Percentiles rank a stretch among this genome's conserved stretches.
Evolutionary conservation across 2,113 vertebrate genomes (phyloP).

Genomic region (Tragelaphus scriptus): DNA sequence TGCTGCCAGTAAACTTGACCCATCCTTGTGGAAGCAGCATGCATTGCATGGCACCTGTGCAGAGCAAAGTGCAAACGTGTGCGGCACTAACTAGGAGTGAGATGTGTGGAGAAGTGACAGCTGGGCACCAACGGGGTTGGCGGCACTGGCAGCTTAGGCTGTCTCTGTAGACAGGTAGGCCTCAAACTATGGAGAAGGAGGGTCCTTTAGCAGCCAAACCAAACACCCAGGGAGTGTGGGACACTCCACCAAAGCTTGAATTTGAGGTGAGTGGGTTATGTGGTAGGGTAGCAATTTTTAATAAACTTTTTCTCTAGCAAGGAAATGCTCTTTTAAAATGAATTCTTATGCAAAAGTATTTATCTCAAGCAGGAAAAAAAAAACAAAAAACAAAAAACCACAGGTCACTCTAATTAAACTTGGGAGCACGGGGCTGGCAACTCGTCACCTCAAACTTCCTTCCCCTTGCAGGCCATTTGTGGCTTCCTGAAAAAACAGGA

Average conservation of each 20-base stretch:
- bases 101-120: not conserved
- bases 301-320: not conserved
- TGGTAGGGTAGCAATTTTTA: not conserved
- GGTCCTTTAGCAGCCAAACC: not conserved
- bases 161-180: not conserved
- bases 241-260: not conserved
- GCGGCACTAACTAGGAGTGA: too few species aligned
- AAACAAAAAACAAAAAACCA: not conserved
- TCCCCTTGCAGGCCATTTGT: not conserved
- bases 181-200: not conserved
- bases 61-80: rapidly evolving
- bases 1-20: not conserved
- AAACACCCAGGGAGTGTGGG: not conserved
- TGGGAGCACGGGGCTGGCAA: not conserved
- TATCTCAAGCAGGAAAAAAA: not conserved
- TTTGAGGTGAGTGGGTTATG: not conserved
- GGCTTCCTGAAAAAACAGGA: not conserved
- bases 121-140: too few species aligned
- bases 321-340: not conserved
- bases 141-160: not conserved
- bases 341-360: not conserved
- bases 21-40: not conserved
- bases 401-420: not conserved
- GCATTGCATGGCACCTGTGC: rapidly evolving
- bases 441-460: not conserved